A percentile compares a stretch with the other conserved stretches of the same genome.
phyloP scores from a whole-genome alignment of 2,113 vertebrate species.

The Naja naja region DNA sequence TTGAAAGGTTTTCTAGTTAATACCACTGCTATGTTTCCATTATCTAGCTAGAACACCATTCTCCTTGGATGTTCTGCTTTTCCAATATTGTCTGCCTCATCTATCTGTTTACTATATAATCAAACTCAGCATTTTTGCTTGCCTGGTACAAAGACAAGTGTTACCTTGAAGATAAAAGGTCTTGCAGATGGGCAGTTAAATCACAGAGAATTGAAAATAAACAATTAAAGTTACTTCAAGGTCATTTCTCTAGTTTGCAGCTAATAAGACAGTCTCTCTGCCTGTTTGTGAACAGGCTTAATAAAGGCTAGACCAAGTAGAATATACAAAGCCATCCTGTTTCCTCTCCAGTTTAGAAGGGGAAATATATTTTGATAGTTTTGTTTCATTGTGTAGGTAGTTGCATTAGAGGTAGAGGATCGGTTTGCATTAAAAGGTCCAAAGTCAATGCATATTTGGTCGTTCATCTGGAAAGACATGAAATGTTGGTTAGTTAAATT shows the following conservation, averaged over 20 bases:
- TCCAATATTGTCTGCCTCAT: background rate
- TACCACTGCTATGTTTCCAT: background rate
- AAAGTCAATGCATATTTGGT: conserved; percentile 11
- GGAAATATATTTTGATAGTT: background rate
- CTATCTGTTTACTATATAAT: background rate
- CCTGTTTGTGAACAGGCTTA: background rate
- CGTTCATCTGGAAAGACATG: background rate
- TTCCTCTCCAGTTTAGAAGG: conserved; percentile 14
- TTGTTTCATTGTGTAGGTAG: background rate
- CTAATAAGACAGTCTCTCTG: background rate
- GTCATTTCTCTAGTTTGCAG: background rate
- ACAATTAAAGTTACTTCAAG: background rate
- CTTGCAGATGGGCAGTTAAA: background rate
- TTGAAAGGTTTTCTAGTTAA: background rate
- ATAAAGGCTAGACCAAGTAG: background rate
- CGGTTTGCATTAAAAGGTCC: background rate
- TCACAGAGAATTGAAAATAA: background rate
- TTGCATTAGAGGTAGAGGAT: background rate
- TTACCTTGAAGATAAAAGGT: background rate
- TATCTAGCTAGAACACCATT: background rate
- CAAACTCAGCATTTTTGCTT: background rate
- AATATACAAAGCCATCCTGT: background rate
- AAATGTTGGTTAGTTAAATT: background rate
- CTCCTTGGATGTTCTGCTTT: background rate
- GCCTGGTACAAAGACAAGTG: background rate